Evolutionary conservation across 2,888 invertebrate species (phyloP).

Genomic region (Stegana nigrithorax): DNA sequence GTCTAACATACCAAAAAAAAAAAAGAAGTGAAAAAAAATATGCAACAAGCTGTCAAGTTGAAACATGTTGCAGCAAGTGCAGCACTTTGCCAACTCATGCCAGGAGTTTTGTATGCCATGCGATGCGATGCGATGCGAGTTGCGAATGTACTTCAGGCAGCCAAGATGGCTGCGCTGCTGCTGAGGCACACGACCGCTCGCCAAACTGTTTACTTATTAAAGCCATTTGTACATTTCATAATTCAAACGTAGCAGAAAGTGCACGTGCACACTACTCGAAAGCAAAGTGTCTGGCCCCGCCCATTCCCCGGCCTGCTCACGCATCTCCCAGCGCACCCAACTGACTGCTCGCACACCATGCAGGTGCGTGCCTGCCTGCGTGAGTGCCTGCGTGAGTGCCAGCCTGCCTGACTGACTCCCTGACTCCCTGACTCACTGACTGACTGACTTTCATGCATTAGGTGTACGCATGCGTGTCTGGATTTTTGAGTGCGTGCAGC

Average conservation of each 20-base stretch:
- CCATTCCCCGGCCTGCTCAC: slow-evolving; percentile 19
- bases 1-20: not conserved
- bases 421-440: not conserved
- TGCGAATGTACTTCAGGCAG: too few relatives aligned
- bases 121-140: too few relatives aligned
- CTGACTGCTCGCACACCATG: not conserved
- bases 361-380: not conserved
- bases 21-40: not conserved
- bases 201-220: slow-evolving; percentile 51
- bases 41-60: slow-evolving; percentile 1
- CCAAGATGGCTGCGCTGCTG: too few relatives aligned
- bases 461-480: not conserved
- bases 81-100: too few relatives aligned
- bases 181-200: not conserved
- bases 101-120: too few relatives aligned
- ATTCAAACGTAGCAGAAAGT: slow-evolving; percentile 25
- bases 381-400: not conserved
- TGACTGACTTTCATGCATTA: not conserved
- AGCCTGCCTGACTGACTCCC: not conserved
- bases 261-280: slow-evolving; percentile 23
- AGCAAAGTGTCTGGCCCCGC: slow-evolving; percentile 5
- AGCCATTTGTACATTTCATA: slow-evolving; percentile 55
- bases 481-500: not conserved
- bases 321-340: not conserved
- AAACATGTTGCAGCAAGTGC: too few relatives aligned